These are phyloP conservation scores for Conger conger DNA, from an alignment of 2,113 vertebrate genomes.

Conservation along the genomic window DNA sequence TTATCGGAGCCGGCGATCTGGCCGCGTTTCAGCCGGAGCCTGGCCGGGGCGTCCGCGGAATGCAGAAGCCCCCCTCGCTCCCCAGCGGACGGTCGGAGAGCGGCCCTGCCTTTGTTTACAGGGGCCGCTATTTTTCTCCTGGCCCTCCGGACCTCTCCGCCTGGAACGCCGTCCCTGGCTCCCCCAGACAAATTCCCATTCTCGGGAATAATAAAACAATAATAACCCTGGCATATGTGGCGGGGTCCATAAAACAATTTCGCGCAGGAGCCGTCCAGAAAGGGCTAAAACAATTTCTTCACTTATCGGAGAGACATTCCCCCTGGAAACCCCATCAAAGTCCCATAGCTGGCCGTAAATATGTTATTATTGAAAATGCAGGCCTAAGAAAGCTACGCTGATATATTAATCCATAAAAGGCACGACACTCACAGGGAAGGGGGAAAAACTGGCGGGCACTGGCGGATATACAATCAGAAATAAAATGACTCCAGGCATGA, in stretches of 20 bases:
- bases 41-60: conserved; percentile 36
- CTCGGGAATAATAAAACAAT: conserved; percentile 60
- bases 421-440: conserved; percentile 29
- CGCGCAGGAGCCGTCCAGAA: conserved; percentile 49
- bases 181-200: conserved; percentile 46
- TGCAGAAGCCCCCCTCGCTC: conserved; percentile 14
- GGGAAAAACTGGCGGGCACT: not conserved
- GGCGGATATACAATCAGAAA: conserved; percentile 45
- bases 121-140: conserved; percentile 7
- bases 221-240: conserved; percentile 50
- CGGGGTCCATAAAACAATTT: conserved; percentile 59
- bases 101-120: conserved; percentile 12
- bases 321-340: conserved; percentile 34
- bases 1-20: conserved; percentile 79
- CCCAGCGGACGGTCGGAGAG: not conserved
- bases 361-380: conserved; percentile 47
- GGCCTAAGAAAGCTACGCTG: conserved; percentile 49
- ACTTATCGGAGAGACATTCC: conserved; percentile 51
- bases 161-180: not conserved
- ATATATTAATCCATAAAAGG: conserved; percentile 59
- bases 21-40: conserved; percentile 70
- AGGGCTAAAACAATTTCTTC: conserved; percentile 61
- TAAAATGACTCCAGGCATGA: conserved; percentile 37
- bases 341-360: conserved; percentile 54
- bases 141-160: not conserved